Evolutionary conservation across 2,113 vertebrate species (phyloP).

Genomic region (Cyprinodon brontotheroides): DNA sequence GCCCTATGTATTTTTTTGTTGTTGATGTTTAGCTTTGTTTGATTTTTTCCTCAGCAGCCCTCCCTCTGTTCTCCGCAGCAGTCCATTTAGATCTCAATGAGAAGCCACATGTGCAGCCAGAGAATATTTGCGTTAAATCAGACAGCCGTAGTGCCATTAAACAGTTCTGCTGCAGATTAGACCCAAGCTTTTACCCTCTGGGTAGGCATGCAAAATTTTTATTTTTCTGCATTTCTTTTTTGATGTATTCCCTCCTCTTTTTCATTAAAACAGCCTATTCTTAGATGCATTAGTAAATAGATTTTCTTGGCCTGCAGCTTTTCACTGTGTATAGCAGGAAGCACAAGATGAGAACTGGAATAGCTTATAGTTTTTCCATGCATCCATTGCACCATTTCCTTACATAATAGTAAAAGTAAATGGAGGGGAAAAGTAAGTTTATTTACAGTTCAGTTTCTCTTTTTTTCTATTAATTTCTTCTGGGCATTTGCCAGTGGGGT

Average conservation of each 20-base stretch:
- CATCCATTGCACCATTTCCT: constrained; percentile 7
- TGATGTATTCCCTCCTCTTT: constrained; percentile 42
- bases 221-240: constrained; percentile 31
- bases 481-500: not conserved
- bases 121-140: constrained; percentile 66
- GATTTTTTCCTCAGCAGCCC: not conserved
- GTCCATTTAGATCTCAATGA: constrained; percentile 39
- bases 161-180: constrained; percentile 48
- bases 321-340: constrained; percentile 47
- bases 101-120: constrained; percentile 43
- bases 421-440: not conserved
- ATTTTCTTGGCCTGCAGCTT: constrained; percentile 55
- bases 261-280: constrained; percentile 62
- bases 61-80: constrained; percentile 27
- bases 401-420: constrained; percentile 11
- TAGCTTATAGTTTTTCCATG: constrained; percentile 35
- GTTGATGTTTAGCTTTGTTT: not conserved
- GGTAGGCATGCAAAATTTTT: constrained; percentile 25
- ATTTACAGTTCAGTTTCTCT: not conserved
- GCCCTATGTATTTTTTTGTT: constrained; percentile 10
- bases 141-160: constrained; percentile 51
- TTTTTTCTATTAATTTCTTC: not conserved
- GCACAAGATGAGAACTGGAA: constrained; percentile 32
- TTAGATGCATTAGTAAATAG: constrained; percentile 68
- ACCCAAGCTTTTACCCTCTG: constrained; percentile 28